phyloP scores from a whole-genome alignment of 1,140 invertebrate genomes.

The Helicoverpa zea region DNA sequence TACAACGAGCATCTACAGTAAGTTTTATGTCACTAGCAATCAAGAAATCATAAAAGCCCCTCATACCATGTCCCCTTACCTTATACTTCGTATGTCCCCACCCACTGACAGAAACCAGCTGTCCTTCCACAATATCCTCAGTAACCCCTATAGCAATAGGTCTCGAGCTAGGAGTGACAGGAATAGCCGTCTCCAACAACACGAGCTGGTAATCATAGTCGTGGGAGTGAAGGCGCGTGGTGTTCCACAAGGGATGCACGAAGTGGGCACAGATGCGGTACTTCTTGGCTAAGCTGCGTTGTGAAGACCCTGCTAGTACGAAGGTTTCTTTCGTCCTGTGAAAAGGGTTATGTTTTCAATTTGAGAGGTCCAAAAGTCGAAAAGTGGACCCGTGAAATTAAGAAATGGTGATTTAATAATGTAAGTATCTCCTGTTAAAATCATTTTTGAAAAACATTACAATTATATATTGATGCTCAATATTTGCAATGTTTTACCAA shows the following conservation, averaged over 20 bases:
- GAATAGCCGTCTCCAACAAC: constrained; percentile 69
- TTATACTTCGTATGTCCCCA: constrained; percentile 76
- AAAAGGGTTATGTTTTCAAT: background rate
- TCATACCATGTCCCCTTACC: constrained; percentile 53
- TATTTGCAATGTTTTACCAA: no score
- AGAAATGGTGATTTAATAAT: no score
- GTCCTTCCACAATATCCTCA: constrained; percentile 59
- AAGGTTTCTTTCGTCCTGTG: constrained; percentile 64
- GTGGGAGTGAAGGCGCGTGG: constrained; percentile 58
- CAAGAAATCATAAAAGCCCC: background rate
- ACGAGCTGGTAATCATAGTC: constrained; percentile 79
- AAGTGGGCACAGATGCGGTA: constrained; percentile 75
- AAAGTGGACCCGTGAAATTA: background rate
- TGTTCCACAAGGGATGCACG: constrained; percentile 70
- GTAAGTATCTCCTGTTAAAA: no score
- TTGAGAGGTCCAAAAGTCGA: background rate
- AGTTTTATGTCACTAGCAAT: background rate
- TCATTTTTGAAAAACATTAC: no score
- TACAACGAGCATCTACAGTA: background rate
- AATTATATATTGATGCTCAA: no score
- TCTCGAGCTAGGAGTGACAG: constrained; percentile 59
- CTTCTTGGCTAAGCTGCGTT: constrained; percentile 53
- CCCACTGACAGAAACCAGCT: constrained; percentile 65
- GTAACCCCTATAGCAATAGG: constrained; percentile 73
- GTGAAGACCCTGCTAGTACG: constrained; percentile 69